Base-by-base conservation (phyloP, 2,113 vertebrate species). In the Cacatua alba region DNA sequence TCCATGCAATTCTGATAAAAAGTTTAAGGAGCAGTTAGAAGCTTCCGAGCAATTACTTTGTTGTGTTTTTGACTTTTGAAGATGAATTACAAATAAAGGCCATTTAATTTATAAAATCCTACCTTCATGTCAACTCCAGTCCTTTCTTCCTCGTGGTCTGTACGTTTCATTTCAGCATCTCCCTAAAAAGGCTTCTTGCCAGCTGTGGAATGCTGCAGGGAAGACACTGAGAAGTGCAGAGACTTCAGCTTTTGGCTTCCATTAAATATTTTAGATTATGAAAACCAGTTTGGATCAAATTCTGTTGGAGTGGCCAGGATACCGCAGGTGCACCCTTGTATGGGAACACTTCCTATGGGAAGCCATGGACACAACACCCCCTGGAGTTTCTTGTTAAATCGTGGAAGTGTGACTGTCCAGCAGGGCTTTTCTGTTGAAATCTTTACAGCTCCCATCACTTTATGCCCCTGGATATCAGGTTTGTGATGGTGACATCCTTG, bases 71-170 rank as follows among this genome's bases (percentile, higher is more conserved):
- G 93, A 97, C 95, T 98, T 98, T 97, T 95, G 93, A 83, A 95
- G 91, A 93, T 46, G 46, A 97, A 63, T 96, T 97, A 94, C 80
- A 95, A 98, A 97, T 98, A 98, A 98, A 98, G 86, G 88, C 82
- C 55, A 44, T 92, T 92, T 98, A 98, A 98, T 96, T 98, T 98
- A 98, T 97, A 96, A 96, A 96, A 82, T 75, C 80, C 49, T 81
- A 86, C 60, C 57, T 91, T 72, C 1, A 24, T 77, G 41, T 92
- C 29, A 16, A 3, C 49, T 53, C 48, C 16, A 51, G 52, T 37
- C 5, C 3, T 49, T 86, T 65, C 16, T 85, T 60, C 53, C 28
- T 48, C 2, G 0, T 2, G 49, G 6, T 44, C 19, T 1, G 0
- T 17, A 12, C 0, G 0, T 46, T 90, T 81, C 16, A 33, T 63